Conservation (phyloP, 2,113 vertebrate species). For the Aldabrachelys gigantea region DNA sequence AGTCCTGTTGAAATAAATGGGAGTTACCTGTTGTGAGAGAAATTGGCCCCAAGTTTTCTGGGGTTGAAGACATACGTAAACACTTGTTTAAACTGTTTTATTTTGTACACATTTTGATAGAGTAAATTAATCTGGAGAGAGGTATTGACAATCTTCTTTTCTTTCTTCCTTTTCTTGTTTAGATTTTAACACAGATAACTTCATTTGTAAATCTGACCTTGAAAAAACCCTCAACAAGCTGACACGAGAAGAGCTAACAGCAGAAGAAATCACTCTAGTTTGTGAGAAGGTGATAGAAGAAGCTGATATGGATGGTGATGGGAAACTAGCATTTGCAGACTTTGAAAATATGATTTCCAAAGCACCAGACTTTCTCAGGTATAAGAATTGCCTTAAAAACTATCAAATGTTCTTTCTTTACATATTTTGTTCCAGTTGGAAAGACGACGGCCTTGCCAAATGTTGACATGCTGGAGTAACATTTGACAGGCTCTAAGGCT, state of each 20-base stretch:
- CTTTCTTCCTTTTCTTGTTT: constrained; percentile 2
- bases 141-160: neutral
- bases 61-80: neutral
- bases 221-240: constrained; percentile 93
- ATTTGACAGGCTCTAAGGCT: neutral
- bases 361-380: constrained; percentile 98
- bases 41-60: neutral
- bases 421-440: neutral
- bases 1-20: neutral
- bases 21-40: neutral
- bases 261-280: constrained; percentile 92
- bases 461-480: neutral
- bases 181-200: constrained; percentile 99
- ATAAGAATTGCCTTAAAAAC: neutral
- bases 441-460: neutral
- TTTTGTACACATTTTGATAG: neutral
- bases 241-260: constrained; percentile 93
- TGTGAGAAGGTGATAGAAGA: constrained; percentile 97
- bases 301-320: constrained; percentile 95
- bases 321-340: constrained; percentile 92
- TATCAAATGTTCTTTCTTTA: neutral
- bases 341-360: constrained; percentile 99
- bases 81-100: neutral
- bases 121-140: neutral
- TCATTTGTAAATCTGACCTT: constrained; percentile 96